A percentile compares a stretch with the other conserved stretches of the same genome.
Evolutionary conservation across 2,797 vertebrate species (phyloP).

Genomic region (Channa striata): DNA sequence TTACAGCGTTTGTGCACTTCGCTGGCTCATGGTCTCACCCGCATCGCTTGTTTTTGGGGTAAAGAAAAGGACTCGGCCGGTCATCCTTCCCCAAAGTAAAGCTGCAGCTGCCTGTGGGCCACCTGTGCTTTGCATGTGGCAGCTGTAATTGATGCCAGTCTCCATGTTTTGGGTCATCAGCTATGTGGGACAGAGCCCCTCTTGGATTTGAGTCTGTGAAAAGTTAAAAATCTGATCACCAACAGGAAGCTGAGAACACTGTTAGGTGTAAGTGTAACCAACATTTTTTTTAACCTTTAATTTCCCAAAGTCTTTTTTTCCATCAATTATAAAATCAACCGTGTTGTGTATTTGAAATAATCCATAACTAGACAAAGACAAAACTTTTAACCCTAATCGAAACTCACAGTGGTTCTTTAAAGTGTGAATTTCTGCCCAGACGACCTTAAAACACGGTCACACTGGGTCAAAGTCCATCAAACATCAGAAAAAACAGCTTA

Average conservation of each 20-base stretch:
- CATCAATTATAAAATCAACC: no score
- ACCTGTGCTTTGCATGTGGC: slow-evolving; percentile 60
- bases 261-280: neutral
- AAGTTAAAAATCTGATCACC: slow-evolving; percentile 27
- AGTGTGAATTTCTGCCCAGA: no score
- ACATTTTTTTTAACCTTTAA: no score
- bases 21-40: neutral
- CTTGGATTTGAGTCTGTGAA: slow-evolving; percentile 26
- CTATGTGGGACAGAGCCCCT: slow-evolving; percentile 71
- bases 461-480: no score
- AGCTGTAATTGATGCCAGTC: slow-evolving; percentile 49
- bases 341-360: no score
- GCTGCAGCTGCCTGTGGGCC: slow-evolving; percentile 35
- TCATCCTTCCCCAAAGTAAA: slow-evolving; percentile 9
- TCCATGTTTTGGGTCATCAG: slow-evolving; percentile 74
- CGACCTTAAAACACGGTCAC: no score
- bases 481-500: no score
- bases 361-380: no score
- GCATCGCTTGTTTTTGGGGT: slow-evolving; percentile 10
- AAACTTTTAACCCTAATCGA: no score
- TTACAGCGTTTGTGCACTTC: no score
- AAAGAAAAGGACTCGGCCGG: neutral
- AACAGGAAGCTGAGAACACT: slow-evolving; percentile 12
- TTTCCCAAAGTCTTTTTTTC: no score
- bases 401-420: no score